Base-by-base conservation (phyloP, 2,113 vertebrate genomes). In the Ammodytes marinus region DNA sequence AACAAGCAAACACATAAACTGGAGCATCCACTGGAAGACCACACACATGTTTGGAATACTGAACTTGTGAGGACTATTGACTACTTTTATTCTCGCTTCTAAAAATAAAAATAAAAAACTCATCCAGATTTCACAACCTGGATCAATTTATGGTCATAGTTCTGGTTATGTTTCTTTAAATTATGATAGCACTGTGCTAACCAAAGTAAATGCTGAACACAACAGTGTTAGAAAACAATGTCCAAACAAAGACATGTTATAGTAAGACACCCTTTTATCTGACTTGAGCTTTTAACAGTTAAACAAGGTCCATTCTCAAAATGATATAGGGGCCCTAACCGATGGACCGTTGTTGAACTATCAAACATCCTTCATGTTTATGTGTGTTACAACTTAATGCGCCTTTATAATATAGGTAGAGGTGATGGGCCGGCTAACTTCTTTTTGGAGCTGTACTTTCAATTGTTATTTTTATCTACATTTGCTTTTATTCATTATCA, bases 1-100 rank as follows among this genome's bases (percentile, higher is more conserved):
- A 71, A 83, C 69, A 77, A 46, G 80, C 55, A 75, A 66, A 67
- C 71, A 71, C 60, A 57, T 42, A 47, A 60, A 78, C 43, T 17
- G 9, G 10, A 74, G 57, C 83, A 73, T 60, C 55, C 76, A 75
- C 40, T 79, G 11, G 6, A 39, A 4, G 39, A 58, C 17, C 67
- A 63, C 55, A 57, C 60, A 54, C 19, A 67, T 5, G 13, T 45
- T 11, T 1, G 13, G 39, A 52, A 57, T 3, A 15, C 27, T 69
- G 6, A 15, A 60, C 52, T 13, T 55, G 3, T 52, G 40, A 69
- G 47, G 39, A 79, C 63, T 14, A 39, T 12, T 5, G 6, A 11
- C 17, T 50, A 15, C 49, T 40, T 19, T 14, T 5, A 27, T 17
- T 12, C 13, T 4, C 5, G 2, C 13, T 46, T 5, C 53, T 19